Percentiles rank a stretch among this genome's conserved stretches.
Conservation (phyloP, 2,888 invertebrate species). For the Notodromas monacha region DNA sequence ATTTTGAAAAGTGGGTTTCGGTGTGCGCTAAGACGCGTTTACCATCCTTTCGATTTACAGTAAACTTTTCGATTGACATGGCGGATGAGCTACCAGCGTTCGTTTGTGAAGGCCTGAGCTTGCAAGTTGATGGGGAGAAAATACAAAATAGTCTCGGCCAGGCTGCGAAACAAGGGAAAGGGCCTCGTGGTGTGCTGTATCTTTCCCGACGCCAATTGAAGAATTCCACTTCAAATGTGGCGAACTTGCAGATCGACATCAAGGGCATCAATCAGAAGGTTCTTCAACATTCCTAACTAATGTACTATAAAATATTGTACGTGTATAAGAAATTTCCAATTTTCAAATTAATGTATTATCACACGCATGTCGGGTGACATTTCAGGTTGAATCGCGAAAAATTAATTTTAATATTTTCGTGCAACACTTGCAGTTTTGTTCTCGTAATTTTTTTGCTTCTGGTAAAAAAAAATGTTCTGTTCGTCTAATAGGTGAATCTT, state of each 20-base stretch:
- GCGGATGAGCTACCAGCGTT: constrained; percentile 52
- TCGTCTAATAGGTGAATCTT: constrained; percentile 89
- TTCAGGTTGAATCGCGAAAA: too few species aligned
- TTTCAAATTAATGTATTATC: too few species aligned
- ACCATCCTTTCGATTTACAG: too few species aligned
- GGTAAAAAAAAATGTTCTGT: not conserved
- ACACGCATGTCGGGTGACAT: too few species aligned
- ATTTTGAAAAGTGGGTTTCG: too few species aligned
- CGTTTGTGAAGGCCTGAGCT: constrained; percentile 57
- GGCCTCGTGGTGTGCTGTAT: constrained; percentile 32
- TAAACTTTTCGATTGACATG: constrained; percentile 25
- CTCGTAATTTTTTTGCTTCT: constrained; percentile 8
- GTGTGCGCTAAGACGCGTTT: too few species aligned
- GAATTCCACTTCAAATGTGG: constrained; percentile 17
- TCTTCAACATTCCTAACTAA: too few species aligned
- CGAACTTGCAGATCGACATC: constrained; percentile 6
- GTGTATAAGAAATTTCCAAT: too few species aligned
- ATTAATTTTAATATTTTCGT: constrained; percentile 7
- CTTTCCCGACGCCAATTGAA: constrained; percentile 56
- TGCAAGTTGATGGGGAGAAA: constrained; percentile 59
- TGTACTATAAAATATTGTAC: too few species aligned
- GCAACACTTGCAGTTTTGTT: constrained; percentile 5
- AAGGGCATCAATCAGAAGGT: constrained; percentile 1
- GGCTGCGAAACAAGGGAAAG: not conserved
- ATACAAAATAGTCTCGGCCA: constrained; percentile 42